Conservation (phyloP, 2,888 invertebrate genomes). For the Ochropacha duplaris region DNA sequence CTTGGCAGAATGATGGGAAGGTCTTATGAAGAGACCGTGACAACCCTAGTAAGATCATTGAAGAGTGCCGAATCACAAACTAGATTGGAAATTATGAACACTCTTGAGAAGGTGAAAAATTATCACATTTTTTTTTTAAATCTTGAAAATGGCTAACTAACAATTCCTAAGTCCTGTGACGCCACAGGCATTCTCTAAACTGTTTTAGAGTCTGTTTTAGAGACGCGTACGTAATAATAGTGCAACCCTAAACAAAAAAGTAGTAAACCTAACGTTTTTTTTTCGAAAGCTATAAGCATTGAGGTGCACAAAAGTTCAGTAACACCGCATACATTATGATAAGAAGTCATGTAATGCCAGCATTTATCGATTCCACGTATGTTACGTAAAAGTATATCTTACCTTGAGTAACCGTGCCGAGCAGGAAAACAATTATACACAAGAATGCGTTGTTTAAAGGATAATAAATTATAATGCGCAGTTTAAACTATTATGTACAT, state of each 20-base stretch:
- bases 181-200: too few relatives aligned
- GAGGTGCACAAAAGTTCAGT: not conserved
- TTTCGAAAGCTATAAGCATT: too few relatives aligned
- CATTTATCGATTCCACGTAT: not conserved
- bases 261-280: too few relatives aligned
- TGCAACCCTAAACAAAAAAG: too few relatives aligned
- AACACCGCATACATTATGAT: not conserved
- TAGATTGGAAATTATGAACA: slow-evolving; percentile 97
- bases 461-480: not conserved
- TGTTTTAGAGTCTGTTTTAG: too few relatives aligned
- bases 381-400: not conserved
- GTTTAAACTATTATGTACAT: not conserved
- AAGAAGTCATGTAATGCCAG: not conserved
- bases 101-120: slow-evolving; percentile 92
- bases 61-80: slow-evolving; percentile 98
- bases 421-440: not conserved
- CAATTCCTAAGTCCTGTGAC: too few relatives aligned
- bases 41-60: slow-evolving; percentile 93
- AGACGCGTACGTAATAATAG: too few relatives aligned
- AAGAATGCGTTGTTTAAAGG: not conserved
- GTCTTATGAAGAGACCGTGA: slow-evolving; percentile 98
- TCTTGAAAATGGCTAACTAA: too few relatives aligned
- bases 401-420: not conserved
- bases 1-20: slow-evolving; percentile 99
- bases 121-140: too few relatives aligned